These are phyloP conservation scores for Todus mexicanus DNA, from an alignment of 2,797 vertebrate genomes.

Conservation along the genomic window DNA sequence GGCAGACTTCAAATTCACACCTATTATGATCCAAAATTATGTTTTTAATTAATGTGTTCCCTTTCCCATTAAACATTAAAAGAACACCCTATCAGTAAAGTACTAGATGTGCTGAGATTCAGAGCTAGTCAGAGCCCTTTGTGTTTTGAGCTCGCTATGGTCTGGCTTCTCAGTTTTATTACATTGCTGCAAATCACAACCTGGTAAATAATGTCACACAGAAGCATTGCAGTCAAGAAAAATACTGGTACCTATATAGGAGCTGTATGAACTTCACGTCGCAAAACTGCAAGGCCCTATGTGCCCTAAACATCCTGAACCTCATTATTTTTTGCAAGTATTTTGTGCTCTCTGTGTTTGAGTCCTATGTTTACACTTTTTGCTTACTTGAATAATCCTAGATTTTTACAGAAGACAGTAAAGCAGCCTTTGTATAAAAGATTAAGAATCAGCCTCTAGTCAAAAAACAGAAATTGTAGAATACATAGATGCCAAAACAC, in stretches of 20 bases:
- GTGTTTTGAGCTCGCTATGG: not conserved
- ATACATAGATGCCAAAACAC: not conserved
- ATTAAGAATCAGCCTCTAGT: not conserved
- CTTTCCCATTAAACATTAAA: not conserved
- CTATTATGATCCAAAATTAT: not conserved
- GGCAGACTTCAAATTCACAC: not conserved
- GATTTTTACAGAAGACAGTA: not conserved
- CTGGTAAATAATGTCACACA: not conserved
- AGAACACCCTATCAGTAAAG: not conserved
- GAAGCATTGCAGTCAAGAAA: not conserved
- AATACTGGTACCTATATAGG: not conserved
- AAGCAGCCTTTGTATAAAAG: not conserved
- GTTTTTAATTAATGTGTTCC: not conserved
- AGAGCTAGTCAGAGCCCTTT: not conserved
- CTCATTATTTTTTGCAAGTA: not conserved
- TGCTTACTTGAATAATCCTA: not conserved
- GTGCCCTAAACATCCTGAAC: not conserved
- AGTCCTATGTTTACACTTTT: not conserved
- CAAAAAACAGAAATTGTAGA: not conserved
- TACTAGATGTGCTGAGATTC: not conserved
- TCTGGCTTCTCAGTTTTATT: not conserved
- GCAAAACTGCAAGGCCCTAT: not conserved
- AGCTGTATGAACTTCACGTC: accelerated
- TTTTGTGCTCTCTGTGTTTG: not conserved
- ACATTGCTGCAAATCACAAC: not conserved